Evolutionary conservation across 2,888 invertebrate species (phyloP), one percentile per base, ranked within the genome.

Genomic region (Adineta ricciae): DNA sequence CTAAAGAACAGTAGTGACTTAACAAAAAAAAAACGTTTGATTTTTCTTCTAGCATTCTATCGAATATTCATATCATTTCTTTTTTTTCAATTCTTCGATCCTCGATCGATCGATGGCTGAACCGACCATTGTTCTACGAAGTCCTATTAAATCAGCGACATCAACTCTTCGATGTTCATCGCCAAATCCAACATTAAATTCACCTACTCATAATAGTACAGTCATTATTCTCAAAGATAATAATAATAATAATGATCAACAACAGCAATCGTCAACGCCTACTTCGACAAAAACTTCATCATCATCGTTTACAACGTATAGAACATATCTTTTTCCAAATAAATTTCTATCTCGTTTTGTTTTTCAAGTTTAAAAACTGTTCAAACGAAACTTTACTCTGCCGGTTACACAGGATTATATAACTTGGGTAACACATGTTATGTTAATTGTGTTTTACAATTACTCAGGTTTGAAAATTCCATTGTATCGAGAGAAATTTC

Each of bases 391-490:
- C 38, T 73, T 24, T 41, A 36, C 24, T 38, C 21, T 41, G 38
- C 38, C 0, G 73, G 73, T 41, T 3, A 73, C n/a, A 73, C 73
- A 24, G 95, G 95, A 1, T 92, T 95, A 38, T 92, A 93, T 64
- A 95, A 95, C 91, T 92, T 95, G 72, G 95, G 95, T 49, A 95
- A 95, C 88, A 95, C 95, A 0, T 95, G 95, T 90, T 95, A 95
- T 88, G 94, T 95, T 94, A 95, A 95, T 90, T 94, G 95, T 89
- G 93, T 95, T 2, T 91, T 95, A 86, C 95, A 95, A 90, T 94
- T 95, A 0, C 91, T 95, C 72, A 73, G 73, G 73, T 73, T 73
- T 8, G 38, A 19, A 38, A 19, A 73, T 14, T 32, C 14, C 21
- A 46, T 8, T 46, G 46, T 46, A 46, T 46, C 11, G 46, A 46